Conservation (phyloP, 2,797 vertebrate species). For the Aeoliscus strigatus region DNA sequence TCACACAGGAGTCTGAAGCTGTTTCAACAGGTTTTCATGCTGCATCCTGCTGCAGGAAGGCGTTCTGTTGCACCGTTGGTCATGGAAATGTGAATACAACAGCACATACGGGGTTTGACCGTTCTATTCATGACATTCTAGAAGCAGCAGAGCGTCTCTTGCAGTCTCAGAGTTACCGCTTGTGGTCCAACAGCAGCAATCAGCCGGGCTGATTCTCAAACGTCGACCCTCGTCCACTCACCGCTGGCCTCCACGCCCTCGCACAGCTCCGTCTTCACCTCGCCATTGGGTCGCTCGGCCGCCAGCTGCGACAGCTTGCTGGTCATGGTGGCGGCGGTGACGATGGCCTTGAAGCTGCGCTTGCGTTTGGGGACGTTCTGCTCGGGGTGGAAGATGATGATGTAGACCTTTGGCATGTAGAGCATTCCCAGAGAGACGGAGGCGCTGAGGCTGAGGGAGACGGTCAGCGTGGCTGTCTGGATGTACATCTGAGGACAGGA, state of each 20-base stretch:
- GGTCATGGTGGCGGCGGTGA: conserved; percentile 94
- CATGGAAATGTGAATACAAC: too few species aligned
- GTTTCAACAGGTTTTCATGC: too few species aligned
- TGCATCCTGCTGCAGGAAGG: too few species aligned
- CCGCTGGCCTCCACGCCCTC: conserved; percentile 95
- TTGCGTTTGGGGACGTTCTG: conserved; percentile 96
- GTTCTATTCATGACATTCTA: too few species aligned
- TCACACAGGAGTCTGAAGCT: too few species aligned
- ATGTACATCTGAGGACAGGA: conserved; percentile 99
- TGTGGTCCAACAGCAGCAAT: too few species aligned
- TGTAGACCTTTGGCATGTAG: conserved; percentile 97
- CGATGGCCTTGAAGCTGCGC: conserved; percentile 93
- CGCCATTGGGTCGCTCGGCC: conserved; percentile 88
- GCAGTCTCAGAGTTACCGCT: too few species aligned
- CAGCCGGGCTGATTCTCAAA: too few species aligned
- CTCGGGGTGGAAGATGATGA: conserved; percentile 95
- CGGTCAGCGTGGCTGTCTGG: conserved; percentile 93
- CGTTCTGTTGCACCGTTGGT: too few species aligned
- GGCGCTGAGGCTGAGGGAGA: conserved; percentile 94
- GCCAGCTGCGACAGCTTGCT: conserved; percentile 97
- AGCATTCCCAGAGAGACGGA: conserved; percentile 97
- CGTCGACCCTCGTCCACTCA: too few species aligned
- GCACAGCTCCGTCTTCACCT: conserved; percentile 93
- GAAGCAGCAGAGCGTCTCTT: too few species aligned
- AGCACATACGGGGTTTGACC: too few species aligned